phyloP scores from a whole-genome alignment of 64 coral and sea anemone genomes.

The Actinia equina region DNA sequence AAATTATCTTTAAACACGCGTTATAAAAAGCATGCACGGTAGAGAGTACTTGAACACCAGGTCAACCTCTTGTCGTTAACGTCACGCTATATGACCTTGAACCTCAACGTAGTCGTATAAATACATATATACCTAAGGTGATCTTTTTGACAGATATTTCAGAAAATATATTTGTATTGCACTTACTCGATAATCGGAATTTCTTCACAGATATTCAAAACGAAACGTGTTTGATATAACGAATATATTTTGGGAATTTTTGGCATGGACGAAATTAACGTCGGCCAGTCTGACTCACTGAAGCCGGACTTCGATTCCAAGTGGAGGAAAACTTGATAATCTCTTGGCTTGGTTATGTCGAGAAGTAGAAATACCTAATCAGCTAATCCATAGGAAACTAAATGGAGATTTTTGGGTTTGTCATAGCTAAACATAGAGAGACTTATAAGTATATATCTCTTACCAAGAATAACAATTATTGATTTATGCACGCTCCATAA shows the following conservation, averaged over 20 bases:
- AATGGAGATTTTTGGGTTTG: not conserved
- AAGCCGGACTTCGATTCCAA: not conserved
- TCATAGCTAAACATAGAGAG: not conserved
- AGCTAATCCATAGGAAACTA: not conserved
- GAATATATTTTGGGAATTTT: too few relatives aligned
- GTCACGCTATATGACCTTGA: slow-evolving; percentile 1
- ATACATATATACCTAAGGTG: not conserved
- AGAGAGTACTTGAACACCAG: not conserved
- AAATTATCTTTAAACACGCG: not conserved
- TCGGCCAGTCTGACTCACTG: not conserved
- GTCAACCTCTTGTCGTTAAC: not conserved
- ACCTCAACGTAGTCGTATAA: not conserved
- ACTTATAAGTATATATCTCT: not conserved
- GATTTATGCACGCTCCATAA: not conserved
- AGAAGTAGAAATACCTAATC: not conserved
- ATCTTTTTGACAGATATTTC: not conserved
- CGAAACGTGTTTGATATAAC: too few relatives aligned
- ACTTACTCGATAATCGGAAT: not conserved
- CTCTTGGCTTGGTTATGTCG: not conserved
- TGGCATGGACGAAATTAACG: too few relatives aligned
- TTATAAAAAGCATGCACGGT: not conserved
- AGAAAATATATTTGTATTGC: not conserved
- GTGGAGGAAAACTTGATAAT: not conserved
- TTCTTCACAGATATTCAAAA: too few relatives aligned
- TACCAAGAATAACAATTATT: not conserved